Base-by-base conservation (phyloP, 2,888 invertebrate genomes). In the Blomia tropicalis region DNA sequence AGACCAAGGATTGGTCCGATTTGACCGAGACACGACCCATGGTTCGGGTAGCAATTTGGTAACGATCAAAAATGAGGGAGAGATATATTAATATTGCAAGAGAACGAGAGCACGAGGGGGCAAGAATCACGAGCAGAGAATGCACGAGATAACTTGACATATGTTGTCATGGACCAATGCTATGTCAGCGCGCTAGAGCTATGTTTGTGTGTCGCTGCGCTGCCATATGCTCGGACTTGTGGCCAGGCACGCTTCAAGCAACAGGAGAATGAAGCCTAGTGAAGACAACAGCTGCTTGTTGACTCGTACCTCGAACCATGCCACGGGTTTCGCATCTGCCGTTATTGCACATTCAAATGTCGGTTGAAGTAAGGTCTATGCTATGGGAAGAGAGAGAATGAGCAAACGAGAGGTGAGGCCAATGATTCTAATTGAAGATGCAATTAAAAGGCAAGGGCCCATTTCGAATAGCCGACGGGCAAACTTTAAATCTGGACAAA, bases 51-150 rank as follows among this genome's bases (percentile, higher is more conserved):
- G 14, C 41, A 41, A n/a, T n/a, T 17, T 41, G 41, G 41, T n/a
- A n/a, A 41, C 41, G 14, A 14, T 14, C 14, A n/a, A 14, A 14
- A 41, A 41, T 41, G 41, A 41, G 41, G n/a, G 41, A 41, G 41
- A 41, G 41, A 41, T 14, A 41, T n/a, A n/a, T n/a, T n/a, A 41
- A n/a, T 17, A n/a, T 41, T 14, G 41, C 41, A 41, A 41, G n/a
- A 7, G 51, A 47, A 47, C 51, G 51, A 14, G 51, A 19, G 22
- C 51, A 47, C 22, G 27, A 22, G 51, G 22, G 11, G 14, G n/a
- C 41, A 41, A 7, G 51, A 47, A 47, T 47, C 51, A 47, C 51
- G 51, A 27, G 51, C 51, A 14, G 51, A 47, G 51, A 47, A 47
- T 47, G 51, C 51, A 47, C 22, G 22, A 17, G 36, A 22, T 47